Conservation (phyloP, 1,140 invertebrate genomes). For the Macrostomum lignano region DNA sequence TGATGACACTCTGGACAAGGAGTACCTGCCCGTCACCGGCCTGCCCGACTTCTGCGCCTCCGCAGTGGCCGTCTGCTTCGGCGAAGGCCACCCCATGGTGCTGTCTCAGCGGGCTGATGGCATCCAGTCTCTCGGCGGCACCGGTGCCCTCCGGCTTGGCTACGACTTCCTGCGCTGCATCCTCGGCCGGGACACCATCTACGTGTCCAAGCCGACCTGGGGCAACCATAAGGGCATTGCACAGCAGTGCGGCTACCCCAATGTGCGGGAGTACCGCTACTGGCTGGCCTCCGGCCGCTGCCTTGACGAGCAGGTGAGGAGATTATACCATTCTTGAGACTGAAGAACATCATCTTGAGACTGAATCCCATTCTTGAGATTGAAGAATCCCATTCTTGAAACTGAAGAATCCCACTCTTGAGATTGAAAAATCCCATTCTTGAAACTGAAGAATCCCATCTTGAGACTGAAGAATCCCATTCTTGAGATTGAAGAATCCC, state of each 20-base stretch:
- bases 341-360: too few species aligned
- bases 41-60: conserved; percentile 32
- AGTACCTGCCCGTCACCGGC: conserved; percentile 76
- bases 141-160: conserved; percentile 71
- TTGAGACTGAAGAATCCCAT: too few species aligned
- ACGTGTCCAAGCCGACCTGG: conserved; percentile 78
- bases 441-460: too few species aligned
- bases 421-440: too few species aligned
- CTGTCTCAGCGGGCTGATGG: conserved; percentile 5
- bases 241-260: conserved; percentile 50
- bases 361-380: too few species aligned
- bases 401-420: too few species aligned
- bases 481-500: too few species aligned
- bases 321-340: too few species aligned
- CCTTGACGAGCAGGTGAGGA: too few species aligned
- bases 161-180: conserved; percentile 42
- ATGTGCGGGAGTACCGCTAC: conserved; percentile 57
- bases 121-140: conserved; percentile 69
- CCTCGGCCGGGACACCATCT: conserved; percentile 44
- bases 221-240: conserved; percentile 51
- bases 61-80: conserved; percentile 58
- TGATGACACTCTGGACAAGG: conserved; percentile 18
- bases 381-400: too few species aligned
- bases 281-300: conserved; percentile 48
- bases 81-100: conserved; percentile 29